Base-by-base conservation (phyloP, 2,888 invertebrate genomes). In the Escarpia spicata region DNA sequence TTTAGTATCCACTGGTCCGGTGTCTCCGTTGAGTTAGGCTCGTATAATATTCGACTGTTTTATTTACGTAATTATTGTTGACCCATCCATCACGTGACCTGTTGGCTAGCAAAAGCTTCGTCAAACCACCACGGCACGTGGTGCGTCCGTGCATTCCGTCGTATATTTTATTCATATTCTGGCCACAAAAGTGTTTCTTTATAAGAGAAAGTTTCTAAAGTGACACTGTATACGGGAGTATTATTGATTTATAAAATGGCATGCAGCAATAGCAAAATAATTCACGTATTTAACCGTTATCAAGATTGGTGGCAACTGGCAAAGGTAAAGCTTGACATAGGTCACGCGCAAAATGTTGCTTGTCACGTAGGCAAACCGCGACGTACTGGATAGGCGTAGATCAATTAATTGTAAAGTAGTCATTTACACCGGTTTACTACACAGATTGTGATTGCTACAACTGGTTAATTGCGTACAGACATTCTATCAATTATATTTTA, bases 21-120 rank as follows among this genome's bases (percentile, higher is more conserved):
- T 90, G 92, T 92, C 45, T n/a, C 92, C 2, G 10, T 31, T 37
- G 12, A 31, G 19, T 92, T 92, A 92, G n/a, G n/a, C 8, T n/a
- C 44, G 37, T 45, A 90, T n/a, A 26, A 92, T 26, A 4, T 37
- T 43, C 90, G 10, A 19, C 89, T n/a, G n/a, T 93, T 92, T 10
- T 26, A 93, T 92, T 44, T 93, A 90, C n/a, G 43, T 60, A 43
- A 37, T 44, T 44, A 92, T 93, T 43, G 91, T 90, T 26, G 90
- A 91, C 43, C 91, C 92, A 1, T 93, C 95, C 91, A 94, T 95
- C n/a, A 43, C 97, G 97, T 91, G 98, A 98, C 93, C 97, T 98
- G 98, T 0, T 97, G 98, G n/a, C 97, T 98, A 0, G 97, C 92
- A 97, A 98, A 93, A 97, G 98, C 0, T 97, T 98, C 0, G 97